phyloP scores from a whole-genome alignment of 2,888 invertebrate species.

The Lingula anatina region DNA sequence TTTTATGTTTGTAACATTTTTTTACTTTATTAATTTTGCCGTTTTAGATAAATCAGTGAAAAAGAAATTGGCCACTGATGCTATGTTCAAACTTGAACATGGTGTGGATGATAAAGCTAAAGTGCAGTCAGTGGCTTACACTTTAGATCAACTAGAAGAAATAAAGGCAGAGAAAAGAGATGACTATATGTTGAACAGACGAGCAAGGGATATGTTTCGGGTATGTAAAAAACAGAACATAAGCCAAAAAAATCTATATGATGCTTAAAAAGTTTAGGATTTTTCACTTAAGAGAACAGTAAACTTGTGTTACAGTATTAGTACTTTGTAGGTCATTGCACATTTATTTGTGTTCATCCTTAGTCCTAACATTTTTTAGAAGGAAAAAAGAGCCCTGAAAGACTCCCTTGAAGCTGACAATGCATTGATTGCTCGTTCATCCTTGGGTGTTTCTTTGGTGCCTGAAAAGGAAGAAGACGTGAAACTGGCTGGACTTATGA shows the following conservation, averaged over 20 bases:
- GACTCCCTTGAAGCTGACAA: slow-evolving; percentile 65
- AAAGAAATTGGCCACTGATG: slow-evolving; percentile 87
- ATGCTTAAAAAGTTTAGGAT: not conserved
- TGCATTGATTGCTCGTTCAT: slow-evolving; percentile 67
- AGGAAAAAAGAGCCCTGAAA: slow-evolving; percentile 71
- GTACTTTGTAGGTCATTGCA: not conserved
- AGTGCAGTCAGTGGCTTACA: slow-evolving; percentile 21
- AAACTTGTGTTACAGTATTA: not conserved
- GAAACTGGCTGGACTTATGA: slow-evolving; percentile 67
- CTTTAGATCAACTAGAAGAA: slow-evolving; percentile 69
- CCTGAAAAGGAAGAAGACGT: slow-evolving; percentile 77
- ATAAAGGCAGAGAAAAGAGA: slow-evolving; percentile 81
- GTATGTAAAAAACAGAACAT: slow-evolving; percentile 59
- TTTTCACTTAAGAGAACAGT: not conserved
- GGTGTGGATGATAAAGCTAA: slow-evolving; percentile 66
- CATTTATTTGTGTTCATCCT: not conserved
- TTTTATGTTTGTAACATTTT: too few species aligned
- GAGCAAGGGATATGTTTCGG: slow-evolving; percentile 77
- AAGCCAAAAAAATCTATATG: not conserved
- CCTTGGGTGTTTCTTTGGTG: slow-evolving; percentile 71
- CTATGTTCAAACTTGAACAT: slow-evolving; percentile 97
- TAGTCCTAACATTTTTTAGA: slow-evolving; percentile 53
- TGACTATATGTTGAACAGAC: slow-evolving; percentile 85
- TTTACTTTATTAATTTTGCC: too few species aligned
- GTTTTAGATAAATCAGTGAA: slow-evolving; percentile 67